Evolutionary conservation across 2,113 vertebrate genomes (phyloP).

Genomic region (Alces alces): DNA sequence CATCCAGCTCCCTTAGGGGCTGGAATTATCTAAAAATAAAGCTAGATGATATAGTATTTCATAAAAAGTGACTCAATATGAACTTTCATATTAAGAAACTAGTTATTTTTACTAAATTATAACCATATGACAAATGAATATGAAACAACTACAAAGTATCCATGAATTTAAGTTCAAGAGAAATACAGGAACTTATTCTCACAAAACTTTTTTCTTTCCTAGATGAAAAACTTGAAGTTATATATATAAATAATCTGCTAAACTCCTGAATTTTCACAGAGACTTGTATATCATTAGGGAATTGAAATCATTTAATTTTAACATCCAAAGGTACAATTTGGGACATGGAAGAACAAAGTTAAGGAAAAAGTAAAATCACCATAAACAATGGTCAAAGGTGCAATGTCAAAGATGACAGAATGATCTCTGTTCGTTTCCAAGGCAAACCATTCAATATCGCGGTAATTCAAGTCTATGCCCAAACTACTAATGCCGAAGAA

Average conservation of each 20-base stretch:
- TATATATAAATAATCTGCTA: neutral
- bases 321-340: neutral
- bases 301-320: constrained; percentile 11
- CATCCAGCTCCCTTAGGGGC: constrained; percentile 52
- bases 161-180: neutral
- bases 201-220: neutral
- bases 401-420: neutral
- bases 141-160: neutral
- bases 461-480: neutral
- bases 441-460: neutral
- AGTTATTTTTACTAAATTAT: constrained; percentile 68
- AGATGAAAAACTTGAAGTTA: neutral
- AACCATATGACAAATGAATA: constrained; percentile 18
- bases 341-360: neutral
- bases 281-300: neutral
- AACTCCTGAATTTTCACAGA: neutral
- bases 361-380: constrained; percentile 14
- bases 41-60: constrained; percentile 58
- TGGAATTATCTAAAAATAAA: constrained; percentile 69
- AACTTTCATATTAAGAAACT: constrained; percentile 51
- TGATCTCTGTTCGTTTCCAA: neutral
- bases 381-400: neutral
- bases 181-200: neutral
- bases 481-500: neutral
- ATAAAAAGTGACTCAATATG: constrained; percentile 66